Base-by-base conservation (phyloP, 2,888 invertebrate species). In the Pristionchus exspectatus region DNA sequence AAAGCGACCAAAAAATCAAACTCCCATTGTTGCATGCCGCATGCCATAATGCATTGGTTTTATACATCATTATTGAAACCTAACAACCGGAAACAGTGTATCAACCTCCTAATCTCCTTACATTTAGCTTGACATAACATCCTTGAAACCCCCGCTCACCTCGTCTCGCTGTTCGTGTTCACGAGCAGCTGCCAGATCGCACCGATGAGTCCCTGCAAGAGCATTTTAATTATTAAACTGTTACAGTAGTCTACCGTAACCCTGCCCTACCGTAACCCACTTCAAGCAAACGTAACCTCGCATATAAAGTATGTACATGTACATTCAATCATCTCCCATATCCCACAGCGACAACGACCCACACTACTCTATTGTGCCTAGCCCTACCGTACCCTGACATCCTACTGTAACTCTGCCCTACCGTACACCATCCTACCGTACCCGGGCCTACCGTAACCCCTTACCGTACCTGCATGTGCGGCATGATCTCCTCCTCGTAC, bases 401-500 rank as follows among this genome's bases (percentile, higher is more conserved):
- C 5, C 63, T 66, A 66, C 63, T 2, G 63, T 66, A 66, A 3
- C 24, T 24, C 24, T 24, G 2, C 24, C 5, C 56, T 56, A 56
- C 56, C 56, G 56, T 66, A 21, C 33, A 33, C 72, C 63, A 63
- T 21, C 69, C 10, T 9, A n/a, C 38, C 38, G 14, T 38, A 69
- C 66, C 0, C 54, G 14, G n/a, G n/a, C 66, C 72, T 30, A 30
- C 72, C 30, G 27, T 72, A 72, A 10, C 33, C 72, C 72, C 69
- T 2, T 9, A n/a, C 38, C 38, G 14, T 38, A 69, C 66, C 0
- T 97, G 97, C 93, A 99, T 97, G 95, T 97, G 98, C 0, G 97
- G 97, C 21, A 97, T 97, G 95, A 99, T 99, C 95, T 99, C 99
- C 95, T 99, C 99, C 95, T 98, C 98, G 95, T 99, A 99, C 95